Percentiles rank a stretch among this genome's conserved stretches.
Conservation (phyloP, 2,113 vertebrate genomes). For the Verasper variegatus region DNA sequence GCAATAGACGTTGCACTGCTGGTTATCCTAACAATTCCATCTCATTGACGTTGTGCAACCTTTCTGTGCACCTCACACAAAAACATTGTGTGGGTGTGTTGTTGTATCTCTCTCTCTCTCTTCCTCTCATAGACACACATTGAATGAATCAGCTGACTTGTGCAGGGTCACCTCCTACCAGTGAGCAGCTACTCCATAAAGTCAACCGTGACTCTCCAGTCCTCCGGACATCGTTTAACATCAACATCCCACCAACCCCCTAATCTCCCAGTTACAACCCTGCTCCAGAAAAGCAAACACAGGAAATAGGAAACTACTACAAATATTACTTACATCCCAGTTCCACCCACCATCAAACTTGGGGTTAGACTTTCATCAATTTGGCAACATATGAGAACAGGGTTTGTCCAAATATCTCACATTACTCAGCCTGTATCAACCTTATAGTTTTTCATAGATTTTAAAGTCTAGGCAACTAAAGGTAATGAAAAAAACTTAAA, state of each 20-base stretch:
- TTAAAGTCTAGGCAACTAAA: too few species aligned
- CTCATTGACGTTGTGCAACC: neutral
- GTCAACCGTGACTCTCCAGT: conserved; percentile 14
- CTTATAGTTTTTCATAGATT: neutral
- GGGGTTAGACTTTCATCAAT: neutral
- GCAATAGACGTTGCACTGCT: neutral
- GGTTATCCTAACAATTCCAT: neutral
- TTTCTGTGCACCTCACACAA: neutral
- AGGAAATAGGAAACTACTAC: conserved; percentile 27
- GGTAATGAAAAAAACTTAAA: too few species aligned
- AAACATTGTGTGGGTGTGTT: neutral
- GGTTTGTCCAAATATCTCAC: neutral
- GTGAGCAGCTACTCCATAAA: conserved; percentile 11
- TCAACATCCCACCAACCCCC: conserved; percentile 29
- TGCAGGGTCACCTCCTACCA: conserved; percentile 22
- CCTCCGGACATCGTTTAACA: conserved; percentile 16
- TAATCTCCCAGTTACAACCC: conserved; percentile 28
- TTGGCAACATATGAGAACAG: neutral
- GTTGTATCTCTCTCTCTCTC: neutral
- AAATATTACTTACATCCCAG: conserved; percentile 21
- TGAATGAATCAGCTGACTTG: conserved; percentile 18
- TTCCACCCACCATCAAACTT: neutral
- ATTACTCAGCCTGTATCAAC: neutral
- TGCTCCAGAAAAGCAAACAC: conserved; percentile 36
- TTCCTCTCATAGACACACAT: neutral